Conservation (phyloP, 2,888 invertebrate genomes). For the Mythimna lalbum region DNA sequence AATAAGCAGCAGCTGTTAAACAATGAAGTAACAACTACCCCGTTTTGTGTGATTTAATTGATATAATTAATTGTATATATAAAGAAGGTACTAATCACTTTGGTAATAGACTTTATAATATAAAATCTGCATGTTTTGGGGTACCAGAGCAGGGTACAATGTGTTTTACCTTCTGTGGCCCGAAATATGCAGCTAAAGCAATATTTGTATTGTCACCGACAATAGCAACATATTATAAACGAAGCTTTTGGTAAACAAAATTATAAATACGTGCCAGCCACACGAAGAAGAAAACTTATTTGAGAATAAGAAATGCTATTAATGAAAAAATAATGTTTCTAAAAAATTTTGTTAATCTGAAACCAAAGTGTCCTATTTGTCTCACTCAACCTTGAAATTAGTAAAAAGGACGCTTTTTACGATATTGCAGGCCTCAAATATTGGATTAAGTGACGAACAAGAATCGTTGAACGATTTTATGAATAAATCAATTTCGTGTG, state of each 20-base stretch:
- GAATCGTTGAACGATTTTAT: constrained; percentile 32
- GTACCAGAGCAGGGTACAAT: no score
- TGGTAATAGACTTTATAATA: background rate
- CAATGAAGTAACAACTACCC: background rate
- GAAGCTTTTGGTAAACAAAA: background rate
- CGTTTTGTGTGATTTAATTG: background rate
- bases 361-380: background rate
- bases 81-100: background rate
- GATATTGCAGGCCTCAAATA: constrained; percentile 5
- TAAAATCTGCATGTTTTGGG: no score
- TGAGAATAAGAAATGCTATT: background rate
- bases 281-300: background rate
- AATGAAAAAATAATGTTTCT: background rate
- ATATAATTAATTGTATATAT: background rate
- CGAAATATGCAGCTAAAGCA: background rate
- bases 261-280: background rate
- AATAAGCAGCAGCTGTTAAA: background rate
- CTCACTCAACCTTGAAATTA: constrained; percentile 1
- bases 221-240: no score
- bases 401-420: background rate
- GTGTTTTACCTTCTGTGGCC: background rate
- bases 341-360: background rate
- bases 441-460: constrained; percentile 35
- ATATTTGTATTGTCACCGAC: background rate
- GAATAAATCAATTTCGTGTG: constrained; percentile 45